phyloP scores from a whole-genome alignment of 2,888 invertebrate genomes.

The Malthinus flaveolus region DNA sequence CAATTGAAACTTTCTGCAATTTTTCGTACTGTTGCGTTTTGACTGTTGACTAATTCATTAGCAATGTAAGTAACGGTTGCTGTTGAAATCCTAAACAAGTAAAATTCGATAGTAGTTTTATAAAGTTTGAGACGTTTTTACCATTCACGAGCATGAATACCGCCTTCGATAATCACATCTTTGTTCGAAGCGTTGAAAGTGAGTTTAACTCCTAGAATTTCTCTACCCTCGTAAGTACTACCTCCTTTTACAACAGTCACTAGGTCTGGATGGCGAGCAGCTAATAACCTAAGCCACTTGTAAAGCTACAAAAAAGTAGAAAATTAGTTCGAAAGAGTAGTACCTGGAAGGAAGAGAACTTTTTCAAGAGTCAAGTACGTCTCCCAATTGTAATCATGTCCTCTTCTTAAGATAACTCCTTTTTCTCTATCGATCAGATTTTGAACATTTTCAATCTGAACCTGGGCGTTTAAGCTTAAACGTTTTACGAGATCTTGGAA shows the following conservation, averaged over 20 bases:
- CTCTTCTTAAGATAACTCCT: conserved; percentile 40
- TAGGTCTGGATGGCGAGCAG: conserved; percentile 56
- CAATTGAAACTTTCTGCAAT: conserved; percentile 71
- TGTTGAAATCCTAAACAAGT: conserved; percentile 47
- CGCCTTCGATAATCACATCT: conserved; percentile 66
- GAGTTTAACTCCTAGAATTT: conserved; percentile 61
- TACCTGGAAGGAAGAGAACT: too few species aligned
- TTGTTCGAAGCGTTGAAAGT: conserved; percentile 54
- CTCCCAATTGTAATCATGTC: conserved; percentile 57
- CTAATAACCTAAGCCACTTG: conserved; percentile 57
- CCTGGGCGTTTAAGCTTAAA: conserved; percentile 50
- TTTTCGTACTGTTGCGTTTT: conserved; percentile 57
- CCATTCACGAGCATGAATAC: conserved; percentile 55
- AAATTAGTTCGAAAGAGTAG: conserved; percentile 20
- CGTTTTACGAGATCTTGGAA: conserved; percentile 55
- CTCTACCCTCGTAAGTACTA: conserved; percentile 61
- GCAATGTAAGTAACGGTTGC: conserved; percentile 58
- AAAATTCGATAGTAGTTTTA: neutral
- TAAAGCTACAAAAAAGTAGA: conserved; percentile 53
- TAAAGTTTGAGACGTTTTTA: conserved; percentile 25
- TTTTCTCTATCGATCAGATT: conserved; percentile 27
- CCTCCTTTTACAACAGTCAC: conserved; percentile 61
- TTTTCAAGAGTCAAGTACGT: too few species aligned
- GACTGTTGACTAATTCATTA: conserved; percentile 68
- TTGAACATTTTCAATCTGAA: conserved; percentile 65